Conservation (phyloP, 2,113 vertebrate genomes). For the Polypterus senegalus region DNA sequence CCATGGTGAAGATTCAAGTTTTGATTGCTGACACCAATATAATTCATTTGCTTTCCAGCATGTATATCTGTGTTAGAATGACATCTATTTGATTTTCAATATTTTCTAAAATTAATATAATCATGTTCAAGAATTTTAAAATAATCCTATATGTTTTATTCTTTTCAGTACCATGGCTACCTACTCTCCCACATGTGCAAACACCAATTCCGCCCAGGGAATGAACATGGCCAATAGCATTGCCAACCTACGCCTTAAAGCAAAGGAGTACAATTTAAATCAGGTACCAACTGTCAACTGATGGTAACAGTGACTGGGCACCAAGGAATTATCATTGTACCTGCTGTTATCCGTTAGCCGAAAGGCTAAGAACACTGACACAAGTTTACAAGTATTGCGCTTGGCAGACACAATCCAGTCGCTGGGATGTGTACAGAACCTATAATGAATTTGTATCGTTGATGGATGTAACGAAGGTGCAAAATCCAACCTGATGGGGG, state of each 20-base stretch:
- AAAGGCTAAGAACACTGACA: slow-evolving; percentile 22
- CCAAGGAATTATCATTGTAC: slow-evolving; percentile 29
- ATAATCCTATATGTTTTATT: neutral
- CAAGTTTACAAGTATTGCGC: slow-evolving; percentile 13
- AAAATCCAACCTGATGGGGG: neutral
- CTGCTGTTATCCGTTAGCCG: slow-evolving; percentile 44
- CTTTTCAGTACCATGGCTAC: slow-evolving; percentile 80
- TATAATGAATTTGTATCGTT: too few relatives aligned
- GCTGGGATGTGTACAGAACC: too few relatives aligned
- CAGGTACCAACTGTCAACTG: slow-evolving; percentile 97
- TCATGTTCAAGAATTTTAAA: too few relatives aligned
- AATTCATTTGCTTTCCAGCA: too few relatives aligned
- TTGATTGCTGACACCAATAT: too few relatives aligned
- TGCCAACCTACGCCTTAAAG: slow-evolving; percentile 97
- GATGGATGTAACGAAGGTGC: neutral
- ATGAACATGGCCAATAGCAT: slow-evolving; percentile 99
- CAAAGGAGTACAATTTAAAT: slow-evolving; percentile 98
- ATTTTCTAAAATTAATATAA: too few relatives aligned
- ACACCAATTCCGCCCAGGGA: slow-evolving; percentile 80
- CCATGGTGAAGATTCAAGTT: too few relatives aligned
- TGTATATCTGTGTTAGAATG: too few relatives aligned
- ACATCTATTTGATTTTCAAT: too few relatives aligned
- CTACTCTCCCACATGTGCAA: slow-evolving; percentile 87
- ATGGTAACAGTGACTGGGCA: slow-evolving; percentile 38
- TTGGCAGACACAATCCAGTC: too few relatives aligned